Conservation (phyloP, 2,113 vertebrate species). For the Cryptotis parvus region DNA sequence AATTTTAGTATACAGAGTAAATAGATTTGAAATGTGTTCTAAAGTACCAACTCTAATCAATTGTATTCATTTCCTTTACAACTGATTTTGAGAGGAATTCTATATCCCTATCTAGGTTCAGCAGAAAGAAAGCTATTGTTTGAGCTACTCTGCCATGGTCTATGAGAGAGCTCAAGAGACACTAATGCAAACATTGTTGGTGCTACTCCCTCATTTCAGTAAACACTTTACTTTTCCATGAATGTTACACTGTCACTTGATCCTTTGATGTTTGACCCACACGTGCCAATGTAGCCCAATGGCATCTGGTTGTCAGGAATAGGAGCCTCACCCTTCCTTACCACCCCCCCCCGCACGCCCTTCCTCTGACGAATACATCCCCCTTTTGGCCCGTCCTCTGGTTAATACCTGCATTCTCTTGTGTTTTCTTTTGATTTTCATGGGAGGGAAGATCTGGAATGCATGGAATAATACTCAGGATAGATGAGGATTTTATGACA, state of each 20-base stretch:
- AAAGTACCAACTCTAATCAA: not conserved
- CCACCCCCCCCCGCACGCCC: too few relatives aligned
- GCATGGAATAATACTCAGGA: too few relatives aligned
- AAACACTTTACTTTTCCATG: not conserved
- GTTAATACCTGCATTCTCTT: too few relatives aligned
- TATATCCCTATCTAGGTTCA: not conserved
- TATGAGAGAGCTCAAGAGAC: not conserved
- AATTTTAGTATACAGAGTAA: not conserved
- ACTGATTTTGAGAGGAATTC: not conserved
- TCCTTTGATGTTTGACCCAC: too few relatives aligned
- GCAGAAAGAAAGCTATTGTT: not conserved
- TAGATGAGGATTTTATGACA: not conserved
- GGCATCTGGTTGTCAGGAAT: too few relatives aligned
- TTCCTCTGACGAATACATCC: too few relatives aligned
- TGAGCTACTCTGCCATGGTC: not conserved
- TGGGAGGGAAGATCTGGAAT: not conserved
- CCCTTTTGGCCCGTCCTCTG: too few relatives aligned
- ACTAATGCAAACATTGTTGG: too few relatives aligned
- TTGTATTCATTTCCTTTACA: not conserved
- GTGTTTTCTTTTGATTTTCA: not conserved
- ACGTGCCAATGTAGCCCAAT: too few relatives aligned
- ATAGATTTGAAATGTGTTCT: not conserved
- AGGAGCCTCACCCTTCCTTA: too few relatives aligned
- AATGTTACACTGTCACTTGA: too few relatives aligned
- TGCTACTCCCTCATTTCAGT: too few relatives aligned